These are phyloP conservation scores for Anguilla pacifica DNA, from an alignment of 2,797 vertebrate species.

Conservation along the genomic window DNA sequence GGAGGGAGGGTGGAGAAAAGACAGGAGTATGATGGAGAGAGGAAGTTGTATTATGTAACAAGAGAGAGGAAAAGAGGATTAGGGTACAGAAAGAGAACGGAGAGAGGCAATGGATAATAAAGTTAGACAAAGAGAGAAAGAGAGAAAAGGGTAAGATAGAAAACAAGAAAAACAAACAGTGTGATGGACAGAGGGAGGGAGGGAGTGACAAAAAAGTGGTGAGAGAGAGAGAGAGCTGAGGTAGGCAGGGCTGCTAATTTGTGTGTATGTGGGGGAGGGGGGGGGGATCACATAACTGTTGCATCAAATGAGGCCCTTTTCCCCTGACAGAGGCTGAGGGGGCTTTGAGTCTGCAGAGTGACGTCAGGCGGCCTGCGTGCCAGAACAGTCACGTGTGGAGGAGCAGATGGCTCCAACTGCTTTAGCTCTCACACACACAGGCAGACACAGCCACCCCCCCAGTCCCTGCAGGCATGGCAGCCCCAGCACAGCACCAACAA, in stretches of 20 bases:
- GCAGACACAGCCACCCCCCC: constrained; percentile 5
- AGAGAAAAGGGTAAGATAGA: constrained; percentile 20
- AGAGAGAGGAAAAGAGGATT: background rate
- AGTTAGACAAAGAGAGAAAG: constrained; percentile 43
- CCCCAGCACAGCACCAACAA: background rate
- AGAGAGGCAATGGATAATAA: constrained; percentile 35
- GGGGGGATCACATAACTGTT: background rate
- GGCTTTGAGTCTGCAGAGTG: background rate
- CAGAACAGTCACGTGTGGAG: background rate
- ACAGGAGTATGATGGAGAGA: background rate
- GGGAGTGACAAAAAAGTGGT: background rate
- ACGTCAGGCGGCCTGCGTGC: background rate
- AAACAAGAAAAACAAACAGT: constrained; percentile 16
- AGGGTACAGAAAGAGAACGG: constrained; percentile 14
- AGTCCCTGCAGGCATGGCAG: background rate
- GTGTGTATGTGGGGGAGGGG: background rate
- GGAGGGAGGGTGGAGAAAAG: background rate
- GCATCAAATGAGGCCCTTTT: background rate
- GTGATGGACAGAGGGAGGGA: too few relatives aligned
- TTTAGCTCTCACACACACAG: background rate
- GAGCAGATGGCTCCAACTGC: constrained; percentile 14
- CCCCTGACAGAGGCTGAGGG: constrained; percentile 19
- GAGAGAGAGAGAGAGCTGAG: constrained; percentile 23
- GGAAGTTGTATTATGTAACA: background rate
- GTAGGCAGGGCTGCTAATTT: background rate